phyloP scores from a whole-genome alignment of 2,888 invertebrate species.

The Anthophora plumipes region DNA sequence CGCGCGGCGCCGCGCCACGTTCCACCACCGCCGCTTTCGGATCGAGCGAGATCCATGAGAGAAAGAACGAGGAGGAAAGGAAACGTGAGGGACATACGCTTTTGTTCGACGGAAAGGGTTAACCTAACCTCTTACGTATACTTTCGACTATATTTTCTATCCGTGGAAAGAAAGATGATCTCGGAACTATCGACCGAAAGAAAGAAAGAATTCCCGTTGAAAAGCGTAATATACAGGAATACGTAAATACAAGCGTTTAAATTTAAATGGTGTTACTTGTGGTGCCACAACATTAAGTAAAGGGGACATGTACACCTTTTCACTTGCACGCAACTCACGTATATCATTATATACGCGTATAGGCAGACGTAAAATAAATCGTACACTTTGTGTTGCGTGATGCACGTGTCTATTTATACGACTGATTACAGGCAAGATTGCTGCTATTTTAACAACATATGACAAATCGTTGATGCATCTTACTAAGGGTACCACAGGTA shows the following conservation, averaged over 20 bases:
- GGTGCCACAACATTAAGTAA: not conserved
- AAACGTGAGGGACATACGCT: not conserved
- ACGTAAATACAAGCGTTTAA: not conserved
- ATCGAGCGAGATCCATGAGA: slow-evolving; percentile 3
- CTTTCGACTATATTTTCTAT: not conserved
- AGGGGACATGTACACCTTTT: not conserved
- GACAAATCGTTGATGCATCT: not conserved
- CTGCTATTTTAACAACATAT: slow-evolving; percentile 16
- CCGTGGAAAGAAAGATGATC: not conserved
- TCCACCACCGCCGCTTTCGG: not conserved
- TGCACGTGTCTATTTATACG: slow-evolving; percentile 30
- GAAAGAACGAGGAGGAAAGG: not conserved
- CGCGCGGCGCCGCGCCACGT: slow-evolving; percentile 3
- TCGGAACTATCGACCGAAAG: too few species aligned
- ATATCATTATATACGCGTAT: not conserved
- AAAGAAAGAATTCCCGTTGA: not conserved
- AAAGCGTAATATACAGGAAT: not conserved
- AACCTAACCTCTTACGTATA: not conserved
- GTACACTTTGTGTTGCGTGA: slow-evolving; percentile 2
- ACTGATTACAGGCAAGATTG: slow-evolving; percentile 35
- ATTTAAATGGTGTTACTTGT: too few species aligned
- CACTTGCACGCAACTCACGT: not conserved
- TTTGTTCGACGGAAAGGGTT: not conserved
- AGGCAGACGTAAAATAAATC: not conserved
- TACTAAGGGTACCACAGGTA: not conserved